Percentiles rank a stretch among this genome's conserved stretches.
Evolutionary conservation across 2,888 invertebrate genomes (phyloP).

Genomic region (Heteromurus nitidus): DNA sequence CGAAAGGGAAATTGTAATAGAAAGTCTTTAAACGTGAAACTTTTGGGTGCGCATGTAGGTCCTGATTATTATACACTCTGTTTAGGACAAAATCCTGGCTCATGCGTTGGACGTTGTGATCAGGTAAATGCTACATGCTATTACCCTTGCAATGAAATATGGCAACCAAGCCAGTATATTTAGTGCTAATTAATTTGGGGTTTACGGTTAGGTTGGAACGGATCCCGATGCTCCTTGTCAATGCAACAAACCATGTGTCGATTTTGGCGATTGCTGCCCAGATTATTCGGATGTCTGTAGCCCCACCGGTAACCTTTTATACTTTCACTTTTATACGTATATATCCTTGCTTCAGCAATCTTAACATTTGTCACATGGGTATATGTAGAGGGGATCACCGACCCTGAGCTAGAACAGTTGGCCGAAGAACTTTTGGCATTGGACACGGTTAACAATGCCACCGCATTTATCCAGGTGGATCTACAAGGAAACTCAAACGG

Average conservation of each 20-base stretch:
- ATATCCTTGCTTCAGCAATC: background rate
- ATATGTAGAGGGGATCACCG: constrained; percentile 77
- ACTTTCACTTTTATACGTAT: no score
- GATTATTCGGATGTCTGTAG: constrained; percentile 60
- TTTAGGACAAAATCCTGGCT: constrained; percentile 15
- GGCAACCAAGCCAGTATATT: background rate
- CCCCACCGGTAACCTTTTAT: constrained; percentile 19
- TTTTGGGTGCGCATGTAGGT: constrained; percentile 2
- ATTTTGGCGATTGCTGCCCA: constrained; percentile 58
- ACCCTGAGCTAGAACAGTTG: constrained; percentile 82
- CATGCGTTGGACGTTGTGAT: constrained; percentile 58
- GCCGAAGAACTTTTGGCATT: constrained; percentile 84
- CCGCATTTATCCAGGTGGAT: constrained; percentile 82
- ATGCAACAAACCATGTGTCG: constrained; percentile 63
- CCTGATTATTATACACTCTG: constrained; percentile 54
- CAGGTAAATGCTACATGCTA: constrained; percentile 29
- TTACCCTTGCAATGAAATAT: background rate
- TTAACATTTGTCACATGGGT: background rate
- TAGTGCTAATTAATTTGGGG: constrained; percentile 3
- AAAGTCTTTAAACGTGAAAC: background rate
- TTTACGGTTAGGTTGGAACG: constrained; percentile 33
- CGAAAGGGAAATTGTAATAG: no score
- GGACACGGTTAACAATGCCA: constrained; percentile 83
- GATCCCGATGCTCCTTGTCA: constrained; percentile 56
- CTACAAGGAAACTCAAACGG: constrained; percentile 85